Base-by-base conservation (phyloP, 2,797 vertebrate species). In the Antennarius maculatus region DNA sequence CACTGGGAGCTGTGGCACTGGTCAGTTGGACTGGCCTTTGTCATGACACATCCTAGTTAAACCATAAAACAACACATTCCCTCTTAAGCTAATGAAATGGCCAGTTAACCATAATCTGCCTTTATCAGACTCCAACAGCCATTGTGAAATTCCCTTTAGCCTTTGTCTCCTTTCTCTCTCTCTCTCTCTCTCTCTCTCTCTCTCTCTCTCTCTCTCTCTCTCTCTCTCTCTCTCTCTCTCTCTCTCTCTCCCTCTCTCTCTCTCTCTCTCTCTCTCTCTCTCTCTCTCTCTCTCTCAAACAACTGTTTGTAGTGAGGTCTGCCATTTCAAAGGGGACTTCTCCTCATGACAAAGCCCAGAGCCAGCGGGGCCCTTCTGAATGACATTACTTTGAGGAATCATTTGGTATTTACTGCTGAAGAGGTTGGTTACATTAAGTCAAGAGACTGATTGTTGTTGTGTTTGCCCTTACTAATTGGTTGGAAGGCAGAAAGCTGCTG, bases 401-500 rank as follows among this genome's bases (percentile, higher is more conserved):
- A 81, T 82, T 86, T 77, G 86, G 87, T 91, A 91, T 93, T 92
- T 90, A 90, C 89, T 85, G 83, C 81, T 76, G 80, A 73, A 79
- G 81, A 87, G 80, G 79, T 89, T 74, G 79, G 86, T 88, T 87
- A 80, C 83, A 88, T 91, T 91, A 89, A 87, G 73, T 82, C 79
- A 62, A 82, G 79, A 78, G 74, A 76, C 71, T 77, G 84, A 85
- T 88, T 88, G 86, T 91, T 91, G 85, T 82, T 83, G 61, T 89
- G 87, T 91, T 91, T 91, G 87, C 83, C 80, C 85, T 84, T 82
- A 85, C 88, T 91, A 91, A 92, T 91, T 92, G 87, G 84, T 84
- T 87, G 61, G 81, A 90, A 84, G 88, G 84, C 88, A 86, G 74
- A 76, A 57, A 72, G 79, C 77, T 68, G 81, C 77, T 80, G 77